These are phyloP conservation scores for Chrysocyon brachyurus DNA, from an alignment of 2,797 vertebrate species.

Conservation along the genomic window DNA sequence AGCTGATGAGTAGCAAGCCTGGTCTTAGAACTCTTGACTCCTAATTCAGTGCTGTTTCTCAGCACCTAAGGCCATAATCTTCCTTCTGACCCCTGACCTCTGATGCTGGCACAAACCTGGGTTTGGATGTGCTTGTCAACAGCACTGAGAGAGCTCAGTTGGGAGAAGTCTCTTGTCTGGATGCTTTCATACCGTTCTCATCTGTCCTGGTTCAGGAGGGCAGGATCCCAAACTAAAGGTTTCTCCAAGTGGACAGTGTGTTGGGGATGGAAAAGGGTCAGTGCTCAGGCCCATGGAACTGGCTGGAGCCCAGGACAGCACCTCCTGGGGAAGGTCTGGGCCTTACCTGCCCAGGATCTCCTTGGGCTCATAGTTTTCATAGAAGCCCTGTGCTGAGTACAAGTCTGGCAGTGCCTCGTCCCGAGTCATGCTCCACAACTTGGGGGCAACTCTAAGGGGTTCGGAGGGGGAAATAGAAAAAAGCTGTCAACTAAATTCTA, in stretches of 20 bases:
- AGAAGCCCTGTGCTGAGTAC: constrained; percentile 95
- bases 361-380: constrained; percentile 97
- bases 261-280: not conserved
- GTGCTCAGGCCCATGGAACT: not conserved
- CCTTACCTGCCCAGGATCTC: constrained; percentile 97
- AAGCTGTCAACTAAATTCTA: not conserved
- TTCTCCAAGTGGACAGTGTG: not conserved
- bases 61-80: not conserved
- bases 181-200: not conserved
- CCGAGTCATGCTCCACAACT: constrained; percentile 92
- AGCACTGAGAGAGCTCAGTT: not conserved
- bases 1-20: not conserved
- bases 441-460: not conserved
- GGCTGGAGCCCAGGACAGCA: not conserved
- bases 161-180: not conserved
- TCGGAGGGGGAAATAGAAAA: constrained; percentile 4
- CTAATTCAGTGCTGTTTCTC: not conserved
- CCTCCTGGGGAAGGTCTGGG: not conserved
- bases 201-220: not conserved
- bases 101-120: not conserved
- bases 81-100: not conserved
- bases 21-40: not conserved
- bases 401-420: constrained; percentile 95
- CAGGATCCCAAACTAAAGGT: not conserved
- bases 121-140: not conserved